Evolutionary conservation across 1,140 invertebrate genomes (phyloP).

Genomic region (Andricus grossulariae): DNA sequence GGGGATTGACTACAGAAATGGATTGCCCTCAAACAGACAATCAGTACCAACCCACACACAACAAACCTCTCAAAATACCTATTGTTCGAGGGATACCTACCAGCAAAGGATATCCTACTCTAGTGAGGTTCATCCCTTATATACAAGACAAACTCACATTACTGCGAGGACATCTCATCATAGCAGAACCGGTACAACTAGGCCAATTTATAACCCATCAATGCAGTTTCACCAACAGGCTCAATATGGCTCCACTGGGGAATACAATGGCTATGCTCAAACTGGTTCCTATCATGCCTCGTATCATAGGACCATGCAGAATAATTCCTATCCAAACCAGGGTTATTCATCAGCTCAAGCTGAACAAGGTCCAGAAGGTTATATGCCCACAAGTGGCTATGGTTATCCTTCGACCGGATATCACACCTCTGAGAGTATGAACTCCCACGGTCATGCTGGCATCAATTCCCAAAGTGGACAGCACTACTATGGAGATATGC

Average conservation of each 20-base stretch:
- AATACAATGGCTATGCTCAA: constrained; percentile 72
- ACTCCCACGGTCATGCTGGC: constrained; percentile 53
- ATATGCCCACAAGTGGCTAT: constrained; percentile 61
- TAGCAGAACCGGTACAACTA: constrained; percentile 50
- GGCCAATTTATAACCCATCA: constrained; percentile 65
- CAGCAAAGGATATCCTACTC: constrained; percentile 65
- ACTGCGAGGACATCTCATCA: constrained; percentile 49
- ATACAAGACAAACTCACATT: constrained; percentile 71
- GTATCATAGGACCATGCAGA: constrained; percentile 66
- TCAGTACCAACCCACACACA: constrained; percentile 58
- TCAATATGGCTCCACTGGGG: constrained; percentile 64
- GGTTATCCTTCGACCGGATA: constrained; percentile 63
- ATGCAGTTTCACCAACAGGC: constrained; percentile 67
- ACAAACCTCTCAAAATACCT: constrained; percentile 62
- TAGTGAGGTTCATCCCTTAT: constrained; percentile 77
- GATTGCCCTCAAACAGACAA: constrained; percentile 61
- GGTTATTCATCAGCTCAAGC: constrained; percentile 60
- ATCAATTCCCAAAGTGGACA: constrained; percentile 60
- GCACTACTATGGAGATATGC: constrained; percentile 66
- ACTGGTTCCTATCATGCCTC: constrained; percentile 64
- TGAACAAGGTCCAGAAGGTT: constrained; percentile 62
- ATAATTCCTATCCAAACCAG: constrained; percentile 60
- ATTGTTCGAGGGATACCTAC: constrained; percentile 67
- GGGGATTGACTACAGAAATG: constrained; percentile 70
- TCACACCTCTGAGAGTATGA: constrained; percentile 61